Conservation (phyloP, 2,888 invertebrate genomes). For the Marasmarcha lunaedactyla region DNA sequence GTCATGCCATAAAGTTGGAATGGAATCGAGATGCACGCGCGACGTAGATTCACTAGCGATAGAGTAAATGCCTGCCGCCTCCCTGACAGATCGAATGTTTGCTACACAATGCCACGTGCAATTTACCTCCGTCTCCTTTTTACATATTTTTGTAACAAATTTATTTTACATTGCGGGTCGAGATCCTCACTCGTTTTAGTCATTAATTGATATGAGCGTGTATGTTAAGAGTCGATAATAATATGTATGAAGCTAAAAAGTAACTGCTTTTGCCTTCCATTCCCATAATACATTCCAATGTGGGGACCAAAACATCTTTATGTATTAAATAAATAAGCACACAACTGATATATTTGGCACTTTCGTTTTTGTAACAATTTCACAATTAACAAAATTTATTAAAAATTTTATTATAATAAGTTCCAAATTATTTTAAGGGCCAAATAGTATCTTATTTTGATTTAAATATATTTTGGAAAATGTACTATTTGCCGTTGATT, state of each 20-base stretch:
- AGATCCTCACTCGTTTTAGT: constrained; percentile 46
- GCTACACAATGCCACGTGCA: constrained; percentile 67
- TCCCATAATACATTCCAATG: constrained; percentile 52
- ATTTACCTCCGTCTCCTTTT: constrained; percentile 56
- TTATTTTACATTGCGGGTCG: constrained; percentile 39
- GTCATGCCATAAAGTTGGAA: constrained; percentile 7
- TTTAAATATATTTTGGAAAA: constrained; percentile 4
- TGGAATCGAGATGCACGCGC: constrained; percentile 36
- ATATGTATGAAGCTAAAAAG: constrained; percentile 38
- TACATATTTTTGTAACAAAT: too few species aligned
- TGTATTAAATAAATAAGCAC: constrained; percentile 20
- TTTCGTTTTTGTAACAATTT: constrained; percentile 11
- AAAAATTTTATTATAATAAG: constrained; percentile 7
- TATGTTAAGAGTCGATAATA: constrained; percentile 29
- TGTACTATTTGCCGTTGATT: constrained; percentile 4
- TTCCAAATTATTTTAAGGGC: background rate
- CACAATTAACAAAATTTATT: constrained; percentile 14
- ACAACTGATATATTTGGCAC: constrained; percentile 11
- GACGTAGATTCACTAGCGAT: constrained; percentile 49
- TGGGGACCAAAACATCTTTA: constrained; percentile 51
- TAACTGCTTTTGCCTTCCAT: constrained; percentile 29
- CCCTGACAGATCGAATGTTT: constrained; percentile 51
- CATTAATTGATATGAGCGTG: constrained; percentile 47
- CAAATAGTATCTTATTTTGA: background rate
- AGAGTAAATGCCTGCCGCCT: constrained; percentile 68